Conservation (phyloP, 2,113 vertebrate genomes). For the Hipposideros armiger region DNA sequence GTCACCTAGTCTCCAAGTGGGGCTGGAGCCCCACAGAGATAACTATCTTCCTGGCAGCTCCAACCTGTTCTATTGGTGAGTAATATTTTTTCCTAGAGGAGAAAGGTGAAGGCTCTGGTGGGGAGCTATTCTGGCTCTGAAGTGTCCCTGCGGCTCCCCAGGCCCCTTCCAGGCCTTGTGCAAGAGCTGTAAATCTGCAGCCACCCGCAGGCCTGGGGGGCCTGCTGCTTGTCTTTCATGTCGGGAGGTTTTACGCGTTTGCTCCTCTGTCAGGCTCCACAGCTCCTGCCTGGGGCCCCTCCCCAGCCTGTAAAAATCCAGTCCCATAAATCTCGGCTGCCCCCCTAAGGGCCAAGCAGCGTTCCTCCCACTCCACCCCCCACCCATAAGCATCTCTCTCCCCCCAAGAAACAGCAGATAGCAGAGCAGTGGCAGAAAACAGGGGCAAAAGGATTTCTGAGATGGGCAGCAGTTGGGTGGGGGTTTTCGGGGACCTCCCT, state of each 20-base stretch:
- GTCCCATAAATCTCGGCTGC: conserved; percentile 74
- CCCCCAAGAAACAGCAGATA: background rate
- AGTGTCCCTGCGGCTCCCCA: conserved; percentile 63
- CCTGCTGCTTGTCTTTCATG: conserved; percentile 74
- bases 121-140: conserved; percentile 74
- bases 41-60: conserved; percentile 76
- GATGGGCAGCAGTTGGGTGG: background rate
- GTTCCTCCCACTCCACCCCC: conserved; percentile 34
- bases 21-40: conserved; percentile 58
- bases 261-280: conserved; percentile 62
- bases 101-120: conserved; percentile 78
- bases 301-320: conserved; percentile 80
- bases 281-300: conserved; percentile 78
- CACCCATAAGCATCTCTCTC: background rate
- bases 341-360: conserved; percentile 55
- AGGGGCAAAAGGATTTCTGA: background rate
- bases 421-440: background rate
- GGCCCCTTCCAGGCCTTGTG: conserved; percentile 76
- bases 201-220: conserved; percentile 67
- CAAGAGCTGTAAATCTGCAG: conserved; percentile 79
- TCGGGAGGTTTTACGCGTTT: conserved; percentile 68
- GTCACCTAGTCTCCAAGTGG: conserved; percentile 66
- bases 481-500: background rate
- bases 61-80: conserved; percentile 78
- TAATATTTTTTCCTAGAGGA: conserved; percentile 78